These are phyloP conservation scores for Trematomus bernacchii DNA, from an alignment of 2,797 vertebrate species.

Conservation along the genomic window DNA sequence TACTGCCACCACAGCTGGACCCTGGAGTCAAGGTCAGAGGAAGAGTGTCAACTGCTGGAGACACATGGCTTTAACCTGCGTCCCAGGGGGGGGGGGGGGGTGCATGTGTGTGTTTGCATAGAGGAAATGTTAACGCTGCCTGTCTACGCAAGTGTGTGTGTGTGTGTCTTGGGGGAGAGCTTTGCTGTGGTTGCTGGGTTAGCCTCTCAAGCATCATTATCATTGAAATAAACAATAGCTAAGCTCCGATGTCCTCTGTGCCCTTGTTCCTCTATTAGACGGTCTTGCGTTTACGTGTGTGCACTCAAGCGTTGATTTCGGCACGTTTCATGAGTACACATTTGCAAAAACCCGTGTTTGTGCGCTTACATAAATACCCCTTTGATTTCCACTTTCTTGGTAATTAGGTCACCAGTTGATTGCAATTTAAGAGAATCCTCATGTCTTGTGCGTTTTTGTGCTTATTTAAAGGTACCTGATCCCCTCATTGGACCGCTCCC, in stretches of 20 bases:
- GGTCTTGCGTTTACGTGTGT: slow-evolving; percentile 48
- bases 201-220: slow-evolving; percentile 74
- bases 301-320: background rate
- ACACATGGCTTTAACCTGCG: slow-evolving; percentile 30
- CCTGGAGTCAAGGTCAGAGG: slow-evolving; percentile 75
- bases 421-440: slow-evolving; percentile 25
- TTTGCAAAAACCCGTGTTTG: slow-evolving; percentile 27
- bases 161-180: slow-evolving; percentile 51
- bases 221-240: slow-evolving; percentile 76
- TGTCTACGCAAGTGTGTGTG: slow-evolving; percentile 30
- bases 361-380: background rate
- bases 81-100: slow-evolving; percentile 20
- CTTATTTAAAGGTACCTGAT: slow-evolving; percentile 91
- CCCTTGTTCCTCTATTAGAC: slow-evolving; percentile 71
- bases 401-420: slow-evolving; percentile 37
- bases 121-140: slow-evolving; percentile 27
- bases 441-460: slow-evolving; percentile 47
- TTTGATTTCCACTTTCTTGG: slow-evolving; percentile 39
- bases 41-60: slow-evolving; percentile 48
- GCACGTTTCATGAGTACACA: slow-evolving; percentile 2
- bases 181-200: slow-evolving; percentile 41
- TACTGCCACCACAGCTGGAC: slow-evolving; percentile 58
- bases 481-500: slow-evolving; percentile 94
- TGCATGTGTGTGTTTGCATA: slow-evolving; percentile 37
- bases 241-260: slow-evolving; percentile 73